Base-by-base conservation (phyloP, 2,113 vertebrate species). In the Mesoclemmys tuberculata region DNA sequence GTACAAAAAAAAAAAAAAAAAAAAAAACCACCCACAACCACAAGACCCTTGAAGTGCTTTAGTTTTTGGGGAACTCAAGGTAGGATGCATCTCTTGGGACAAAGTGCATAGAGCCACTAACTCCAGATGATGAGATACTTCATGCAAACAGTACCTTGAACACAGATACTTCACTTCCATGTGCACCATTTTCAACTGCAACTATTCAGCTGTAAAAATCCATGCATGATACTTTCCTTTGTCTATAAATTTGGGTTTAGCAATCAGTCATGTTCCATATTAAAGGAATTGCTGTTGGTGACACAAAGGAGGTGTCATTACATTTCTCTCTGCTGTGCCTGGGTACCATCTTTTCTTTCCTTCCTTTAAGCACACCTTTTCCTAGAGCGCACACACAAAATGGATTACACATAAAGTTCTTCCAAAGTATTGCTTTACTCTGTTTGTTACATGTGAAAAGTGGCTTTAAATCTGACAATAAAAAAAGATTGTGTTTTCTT, bases 121-220 rank as follows among this genome's bases (percentile, higher is more conserved):
- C 8, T 51, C 10, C 35, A 49, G 6, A 2, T 80, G 38, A 31
- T 10, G 12, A 9, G 19, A 2, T 13, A 21, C 13, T 38, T n/a
- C 31, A 5, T 5, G 21, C 8, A 16, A 77, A 1, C 27, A 18
- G 58, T 1, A 38, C 14, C 75, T 29, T 35, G 61, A 12, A 75
- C 16, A 5, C 19, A 1, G n/a, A 61, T 41, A 44, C 41, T 79
- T 38, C 46, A 52, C 22, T 31, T 31, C 1, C 61, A 38, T 52
- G 5, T 2, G 0, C 0, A 11, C 21, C 41, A 22, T 24, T 86
- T 9, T 3, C 8, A 80, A 52, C 81, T 44, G 31, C 55, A 12
- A 41, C 85, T 35, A 1, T 18, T 0, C 29, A 2, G 31, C 86
- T 51, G 35, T 2, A 22, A 44, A 46, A n/a, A n/a, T 71, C 31